A percentile compares a stretch with the other conserved stretches of the same genome.
These are phyloP conservation scores for Zelleria hepariella DNA, from an alignment of 2,888 invertebrate species.

Conservation along the genomic window DNA sequence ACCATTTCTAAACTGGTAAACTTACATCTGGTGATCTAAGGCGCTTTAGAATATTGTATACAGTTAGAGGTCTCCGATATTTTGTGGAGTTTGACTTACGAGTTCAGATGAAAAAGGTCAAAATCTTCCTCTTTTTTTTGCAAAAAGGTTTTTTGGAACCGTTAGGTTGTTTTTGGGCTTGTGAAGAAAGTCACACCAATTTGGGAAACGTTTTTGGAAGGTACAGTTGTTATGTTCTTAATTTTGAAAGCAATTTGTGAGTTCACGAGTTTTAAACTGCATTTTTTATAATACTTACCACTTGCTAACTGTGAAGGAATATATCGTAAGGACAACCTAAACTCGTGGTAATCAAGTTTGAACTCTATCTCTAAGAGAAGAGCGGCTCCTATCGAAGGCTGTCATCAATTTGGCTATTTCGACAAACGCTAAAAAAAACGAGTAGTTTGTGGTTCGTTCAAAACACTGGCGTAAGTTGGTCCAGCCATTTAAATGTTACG, in stretches of 20 bases:
- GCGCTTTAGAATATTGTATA: constrained; percentile 24
- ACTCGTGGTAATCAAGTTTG: too few species aligned
- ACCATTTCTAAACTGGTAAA: not conserved
- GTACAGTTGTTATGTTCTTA: not conserved
- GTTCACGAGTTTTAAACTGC: not conserved
- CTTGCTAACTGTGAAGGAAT: too few species aligned
- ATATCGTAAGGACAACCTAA: not conserved
- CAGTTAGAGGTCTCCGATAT: constrained; percentile 16
- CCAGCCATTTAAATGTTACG: too few species aligned
- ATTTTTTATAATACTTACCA: not conserved
- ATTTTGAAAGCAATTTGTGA: not conserved
- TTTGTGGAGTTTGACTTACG: constrained; percentile 45
- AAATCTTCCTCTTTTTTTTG: not conserved
- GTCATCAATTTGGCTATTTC: not conserved
- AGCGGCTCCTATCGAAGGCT: too few species aligned
- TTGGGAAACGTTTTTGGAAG: constrained; percentile 43
- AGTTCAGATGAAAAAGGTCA: not conserved
- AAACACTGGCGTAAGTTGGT: too few species aligned
- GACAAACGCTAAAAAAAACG: not conserved
- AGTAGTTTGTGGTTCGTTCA: too few species aligned
- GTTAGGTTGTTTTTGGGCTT: not conserved
- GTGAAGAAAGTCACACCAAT: constrained; percentile 44
- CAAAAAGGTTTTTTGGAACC: not conserved
- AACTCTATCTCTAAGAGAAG: too few species aligned
- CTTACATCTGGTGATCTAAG: constrained; percentile 20